Evolutionary conservation across 2,113 vertebrate genomes (phyloP).

Genomic region (Nicator chloris): DNA sequence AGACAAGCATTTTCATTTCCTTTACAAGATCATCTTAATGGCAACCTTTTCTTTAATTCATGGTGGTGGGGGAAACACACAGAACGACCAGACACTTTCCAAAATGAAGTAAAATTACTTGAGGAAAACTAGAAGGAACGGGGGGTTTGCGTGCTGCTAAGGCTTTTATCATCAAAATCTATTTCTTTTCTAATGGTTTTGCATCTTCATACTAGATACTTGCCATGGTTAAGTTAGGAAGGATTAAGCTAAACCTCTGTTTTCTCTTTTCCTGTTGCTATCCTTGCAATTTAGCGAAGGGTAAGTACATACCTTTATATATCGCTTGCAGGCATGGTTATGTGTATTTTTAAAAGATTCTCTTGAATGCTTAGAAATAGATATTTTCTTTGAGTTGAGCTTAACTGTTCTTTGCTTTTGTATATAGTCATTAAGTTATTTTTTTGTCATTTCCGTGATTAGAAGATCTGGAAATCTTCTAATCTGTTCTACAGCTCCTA

Average conservation of each 20-base stretch:
- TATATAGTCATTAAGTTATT: neutral
- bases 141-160: neutral
- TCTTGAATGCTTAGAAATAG: neutral
- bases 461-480: neutral
- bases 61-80: neutral
- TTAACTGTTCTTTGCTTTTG: neutral
- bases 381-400: neutral
- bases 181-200: neutral
- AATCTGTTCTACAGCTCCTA: neutral
- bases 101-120: neutral
- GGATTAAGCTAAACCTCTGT: constrained; percentile 43
- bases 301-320: constrained; percentile 64
- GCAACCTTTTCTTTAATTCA: neutral
- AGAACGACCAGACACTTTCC: rapidly evolving
- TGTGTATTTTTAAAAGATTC: neutral
- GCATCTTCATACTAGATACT: neutral
- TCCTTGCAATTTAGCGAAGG: constrained; percentile 75
- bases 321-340: constrained; percentile 11
- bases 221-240: neutral
- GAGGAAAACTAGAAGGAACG: neutral
- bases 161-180: neutral
- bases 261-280: constrained; percentile 68
- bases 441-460: neutral
- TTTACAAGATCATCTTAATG: neutral
- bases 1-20: neutral